phyloP scores from a whole-genome alignment of 2,888 invertebrate species.

The Drosophila picticornis region DNA sequence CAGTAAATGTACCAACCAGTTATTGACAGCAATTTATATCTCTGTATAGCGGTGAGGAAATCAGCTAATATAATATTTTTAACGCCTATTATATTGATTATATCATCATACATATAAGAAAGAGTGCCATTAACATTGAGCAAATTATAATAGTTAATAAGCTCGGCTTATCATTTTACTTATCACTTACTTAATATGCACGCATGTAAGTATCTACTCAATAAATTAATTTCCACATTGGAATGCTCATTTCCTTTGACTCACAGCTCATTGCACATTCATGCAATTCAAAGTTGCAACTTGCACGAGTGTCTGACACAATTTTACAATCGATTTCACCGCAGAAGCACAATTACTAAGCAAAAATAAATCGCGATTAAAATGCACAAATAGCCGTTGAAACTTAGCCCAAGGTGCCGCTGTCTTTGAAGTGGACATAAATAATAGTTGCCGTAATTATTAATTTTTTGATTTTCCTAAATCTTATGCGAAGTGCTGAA shows the following conservation, averaged over 20 bases:
- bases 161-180: constrained; percentile 5
- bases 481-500: neutral
- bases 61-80: neutral
- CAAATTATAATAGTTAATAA: neutral
- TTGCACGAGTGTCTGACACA: neutral
- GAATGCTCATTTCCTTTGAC: neutral
- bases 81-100: neutral
- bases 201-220: neutral
- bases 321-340: constrained; percentile 16
- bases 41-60: neutral
- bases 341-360: constrained; percentile 9
- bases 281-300: constrained; percentile 5
- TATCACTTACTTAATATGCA: neutral
- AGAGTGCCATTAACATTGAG: neutral
- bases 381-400: constrained; percentile 10
- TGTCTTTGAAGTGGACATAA: constrained; percentile 15
- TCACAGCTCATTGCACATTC: constrained; percentile 2
- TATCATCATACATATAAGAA: neutral
- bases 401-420: constrained; percentile 20
- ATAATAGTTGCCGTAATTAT: constrained; percentile 6
- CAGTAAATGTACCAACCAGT: neutral
- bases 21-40: neutral
- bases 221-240: constrained; percentile 1
- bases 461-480: constrained; percentile 6
- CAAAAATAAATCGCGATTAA: constrained; percentile 5